phyloP scores from a whole-genome alignment of 2,113 vertebrate genomes.

The Perccottus glenii region DNA sequence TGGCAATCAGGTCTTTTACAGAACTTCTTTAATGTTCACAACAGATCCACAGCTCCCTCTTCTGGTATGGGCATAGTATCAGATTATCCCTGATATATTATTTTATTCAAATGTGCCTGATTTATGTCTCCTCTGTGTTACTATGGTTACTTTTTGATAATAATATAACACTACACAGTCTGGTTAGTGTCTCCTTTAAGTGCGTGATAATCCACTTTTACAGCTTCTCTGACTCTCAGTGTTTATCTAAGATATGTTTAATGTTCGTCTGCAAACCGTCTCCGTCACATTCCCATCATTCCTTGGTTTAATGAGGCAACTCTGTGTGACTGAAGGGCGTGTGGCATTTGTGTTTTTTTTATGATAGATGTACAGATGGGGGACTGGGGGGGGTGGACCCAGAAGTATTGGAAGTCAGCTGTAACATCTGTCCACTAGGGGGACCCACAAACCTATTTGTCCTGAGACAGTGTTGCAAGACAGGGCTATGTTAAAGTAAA shows the following conservation, averaged over 20 bases:
- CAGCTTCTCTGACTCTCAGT: not conserved
- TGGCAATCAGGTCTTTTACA: too few relatives aligned
- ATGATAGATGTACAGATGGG: not conserved
- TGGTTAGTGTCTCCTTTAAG: not conserved
- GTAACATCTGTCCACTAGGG: not conserved
- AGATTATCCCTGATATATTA: too few relatives aligned
- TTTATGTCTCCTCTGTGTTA: not conserved
- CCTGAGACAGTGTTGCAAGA: too few relatives aligned
- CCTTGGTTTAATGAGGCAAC: not conserved
- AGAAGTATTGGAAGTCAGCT: not conserved
- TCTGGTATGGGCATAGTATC: not conserved
- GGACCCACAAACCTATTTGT: too few relatives aligned
- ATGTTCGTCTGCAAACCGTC: slow-evolving; percentile 1
- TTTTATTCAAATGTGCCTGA: too few relatives aligned
- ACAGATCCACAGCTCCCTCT: not conserved
- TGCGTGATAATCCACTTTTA: slow-evolving; percentile 4
- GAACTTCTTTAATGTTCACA: not conserved
- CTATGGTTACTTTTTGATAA: not conserved
- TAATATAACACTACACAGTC: not conserved
- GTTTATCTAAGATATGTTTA: slow-evolving; percentile 7
- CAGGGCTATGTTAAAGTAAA: too few relatives aligned
- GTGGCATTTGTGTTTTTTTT: too few relatives aligned
- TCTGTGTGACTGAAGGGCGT: too few relatives aligned
- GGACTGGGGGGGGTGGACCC: too few relatives aligned
- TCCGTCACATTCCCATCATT: slow-evolving; percentile 9